These are phyloP conservation scores for Fistularia commersonii DNA, from an alignment of 2,797 vertebrate species.

Conservation along the genomic window DNA sequence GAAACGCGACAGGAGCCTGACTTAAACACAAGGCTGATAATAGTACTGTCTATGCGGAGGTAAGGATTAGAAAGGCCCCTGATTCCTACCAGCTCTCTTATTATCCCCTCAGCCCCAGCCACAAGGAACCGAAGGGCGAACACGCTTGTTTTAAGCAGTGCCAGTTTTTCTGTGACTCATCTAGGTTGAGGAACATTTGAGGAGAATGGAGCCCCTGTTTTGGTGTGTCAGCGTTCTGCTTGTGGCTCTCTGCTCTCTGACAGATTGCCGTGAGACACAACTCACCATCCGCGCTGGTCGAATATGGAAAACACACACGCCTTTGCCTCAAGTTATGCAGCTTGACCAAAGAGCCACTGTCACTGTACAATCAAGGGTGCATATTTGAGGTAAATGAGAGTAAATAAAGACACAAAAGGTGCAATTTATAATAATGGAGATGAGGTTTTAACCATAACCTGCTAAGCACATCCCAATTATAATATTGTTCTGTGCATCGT, in stretches of 20 bases:
- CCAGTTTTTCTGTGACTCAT: constrained; percentile 70
- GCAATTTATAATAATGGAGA: constrained; percentile 56
- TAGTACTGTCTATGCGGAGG: constrained; percentile 70
- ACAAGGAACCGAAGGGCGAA: constrained; percentile 59
- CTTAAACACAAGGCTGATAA: constrained; percentile 77
- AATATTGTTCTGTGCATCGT: constrained; percentile 15
- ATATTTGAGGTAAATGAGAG: constrained; percentile 58
- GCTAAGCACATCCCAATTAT: too few relatives aligned
- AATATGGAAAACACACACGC: constrained; percentile 64
- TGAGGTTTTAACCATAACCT: constrained; percentile 58
- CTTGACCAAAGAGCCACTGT: constrained; percentile 46
- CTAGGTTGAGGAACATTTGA: constrained; percentile 58
- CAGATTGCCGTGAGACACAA: constrained; percentile 62
- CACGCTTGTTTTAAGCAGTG: constrained; percentile 64
- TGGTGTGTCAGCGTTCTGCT: constrained; percentile 57
- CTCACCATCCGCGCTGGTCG: constrained; percentile 49
- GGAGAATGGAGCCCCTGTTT: constrained; percentile 66
- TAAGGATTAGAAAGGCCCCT: constrained; percentile 72
- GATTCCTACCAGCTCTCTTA: constrained; percentile 74
- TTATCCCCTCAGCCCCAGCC: constrained; percentile 73
- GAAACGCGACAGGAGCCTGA: constrained; percentile 65
- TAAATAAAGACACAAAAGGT: constrained; percentile 23
- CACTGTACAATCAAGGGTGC: constrained; percentile 45
- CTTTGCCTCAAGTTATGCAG: constrained; percentile 63
- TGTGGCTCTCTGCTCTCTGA: constrained; percentile 54